A percentile compares a stretch with the other conserved stretches of the same genome.
phyloP scores from a whole-genome alignment of 2,797 vertebrate genomes.

The Austrolebias charrua region DNA sequence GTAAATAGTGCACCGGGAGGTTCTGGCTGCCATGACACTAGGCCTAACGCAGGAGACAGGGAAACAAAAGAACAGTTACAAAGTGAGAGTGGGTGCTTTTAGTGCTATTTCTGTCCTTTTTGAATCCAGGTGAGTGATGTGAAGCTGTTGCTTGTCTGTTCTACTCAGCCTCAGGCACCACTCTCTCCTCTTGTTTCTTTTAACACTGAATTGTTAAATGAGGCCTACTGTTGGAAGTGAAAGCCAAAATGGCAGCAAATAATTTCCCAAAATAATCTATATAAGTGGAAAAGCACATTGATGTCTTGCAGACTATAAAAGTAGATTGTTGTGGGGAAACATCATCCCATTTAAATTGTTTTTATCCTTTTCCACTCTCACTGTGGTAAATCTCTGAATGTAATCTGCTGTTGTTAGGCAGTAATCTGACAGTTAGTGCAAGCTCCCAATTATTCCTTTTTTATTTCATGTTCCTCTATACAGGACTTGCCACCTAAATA shows the following conservation, averaged over 20 bases:
- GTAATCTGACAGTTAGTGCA: constrained; percentile 55
- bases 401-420: constrained; percentile 30
- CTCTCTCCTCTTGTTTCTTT: constrained; percentile 50
- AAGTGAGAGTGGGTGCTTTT: constrained; percentile 78
- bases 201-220: constrained; percentile 68
- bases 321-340: constrained; percentile 29
- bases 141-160: constrained; percentile 75
- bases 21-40: constrained; percentile 48
- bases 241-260: constrained; percentile 54
- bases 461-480: constrained; percentile 45
- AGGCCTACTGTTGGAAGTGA: constrained; percentile 53
- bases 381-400: constrained; percentile 40
- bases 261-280: constrained; percentile 62
- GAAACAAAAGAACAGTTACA: constrained; percentile 76
- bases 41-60: constrained; percentile 53
- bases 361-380: constrained; percentile 26
- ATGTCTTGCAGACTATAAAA: constrained; percentile 34
- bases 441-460: constrained; percentile 59
- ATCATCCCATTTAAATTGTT: constrained; percentile 28
- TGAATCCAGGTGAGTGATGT: constrained; percentile 78
- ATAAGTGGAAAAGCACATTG: constrained; percentile 48
- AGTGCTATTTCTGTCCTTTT: constrained; percentile 80
- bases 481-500: constrained; percentile 18
- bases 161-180: constrained; percentile 71
- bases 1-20: constrained; percentile 52